Evolutionary conservation across 2,797 vertebrate genomes (phyloP).

Genomic region (Eulemur albifrons): DNA sequence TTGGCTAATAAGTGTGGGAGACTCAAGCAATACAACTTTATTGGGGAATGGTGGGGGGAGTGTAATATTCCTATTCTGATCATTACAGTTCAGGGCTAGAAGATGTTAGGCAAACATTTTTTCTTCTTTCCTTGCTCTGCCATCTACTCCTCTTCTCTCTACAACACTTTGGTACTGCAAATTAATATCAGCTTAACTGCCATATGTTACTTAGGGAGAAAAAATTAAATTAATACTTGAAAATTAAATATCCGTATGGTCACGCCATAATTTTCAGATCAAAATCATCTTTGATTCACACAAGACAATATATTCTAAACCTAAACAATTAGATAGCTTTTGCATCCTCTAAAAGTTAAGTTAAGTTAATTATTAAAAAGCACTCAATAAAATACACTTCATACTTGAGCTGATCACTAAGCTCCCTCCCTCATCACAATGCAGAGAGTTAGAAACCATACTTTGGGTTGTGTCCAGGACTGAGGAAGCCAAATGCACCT

Average conservation of each 20-base stretch:
- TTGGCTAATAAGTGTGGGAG: neutral
- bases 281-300: neutral
- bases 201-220: neutral
- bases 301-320: neutral
- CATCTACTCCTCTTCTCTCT: neutral
- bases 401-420: neutral
- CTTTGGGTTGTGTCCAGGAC: neutral
- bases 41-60: neutral
- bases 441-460: neutral
- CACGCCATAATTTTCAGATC: neutral
- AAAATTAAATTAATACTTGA: neutral
- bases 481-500: neutral
- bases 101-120: neutral
- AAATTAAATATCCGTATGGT: neutral
- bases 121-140: neutral
- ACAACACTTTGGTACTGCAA: neutral
- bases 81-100: neutral
- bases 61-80: neutral
- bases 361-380: neutral
- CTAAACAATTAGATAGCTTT: neutral
- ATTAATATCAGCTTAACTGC: neutral
- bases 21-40: neutral
- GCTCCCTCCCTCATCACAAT: neutral
- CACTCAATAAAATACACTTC: neutral
- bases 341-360: neutral